Percentiles rank a stretch among this genome's conserved stretches.
phyloP scores from a whole-genome alignment of 2,797 vertebrate genomes.

The Nyctalus aviator region DNA sequence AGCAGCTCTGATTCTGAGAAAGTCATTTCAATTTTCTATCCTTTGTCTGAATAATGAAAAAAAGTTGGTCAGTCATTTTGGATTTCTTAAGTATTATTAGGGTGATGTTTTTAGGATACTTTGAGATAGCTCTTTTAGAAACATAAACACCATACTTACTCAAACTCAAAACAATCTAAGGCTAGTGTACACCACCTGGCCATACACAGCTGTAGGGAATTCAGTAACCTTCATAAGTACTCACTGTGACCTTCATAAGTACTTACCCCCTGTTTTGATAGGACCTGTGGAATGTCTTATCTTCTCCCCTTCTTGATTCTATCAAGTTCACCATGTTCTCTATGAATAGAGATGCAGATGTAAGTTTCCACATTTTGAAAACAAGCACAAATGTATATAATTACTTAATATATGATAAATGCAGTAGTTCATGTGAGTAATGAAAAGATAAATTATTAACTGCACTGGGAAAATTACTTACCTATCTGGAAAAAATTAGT shows the following conservation, averaged over 20 bases:
- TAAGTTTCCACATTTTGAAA: slow-evolving; percentile 15
- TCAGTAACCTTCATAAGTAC: not conserved
- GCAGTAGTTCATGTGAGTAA: not conserved
- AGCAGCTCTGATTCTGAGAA: slow-evolving; percentile 26
- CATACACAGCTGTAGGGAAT: not conserved
- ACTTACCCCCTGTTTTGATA: not conserved
- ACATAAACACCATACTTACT: not conserved
- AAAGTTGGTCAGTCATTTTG: slow-evolving; percentile 1
- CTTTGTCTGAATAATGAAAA: not conserved
- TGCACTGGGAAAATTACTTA: not conserved
- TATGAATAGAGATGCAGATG: not conserved
- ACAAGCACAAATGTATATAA: not conserved
- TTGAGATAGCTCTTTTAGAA: slow-evolving; percentile 8
- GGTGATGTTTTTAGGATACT: not conserved
- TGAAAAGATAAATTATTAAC: slow-evolving; percentile 21
- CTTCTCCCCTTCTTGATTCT: not conserved
- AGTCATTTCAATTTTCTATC: not conserved
- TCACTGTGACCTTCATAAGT: fast-evolving
- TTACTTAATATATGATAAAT: not conserved
- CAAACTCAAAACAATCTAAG: not conserved
- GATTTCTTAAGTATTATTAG: not conserved
- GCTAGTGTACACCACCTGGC: not conserved
- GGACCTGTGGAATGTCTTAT: not conserved
- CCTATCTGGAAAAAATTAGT: slow-evolving; percentile 39
- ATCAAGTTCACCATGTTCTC: not conserved